Conservation (phyloP, 2,113 vertebrate genomes). For the Maylandia zebra region DNA sequence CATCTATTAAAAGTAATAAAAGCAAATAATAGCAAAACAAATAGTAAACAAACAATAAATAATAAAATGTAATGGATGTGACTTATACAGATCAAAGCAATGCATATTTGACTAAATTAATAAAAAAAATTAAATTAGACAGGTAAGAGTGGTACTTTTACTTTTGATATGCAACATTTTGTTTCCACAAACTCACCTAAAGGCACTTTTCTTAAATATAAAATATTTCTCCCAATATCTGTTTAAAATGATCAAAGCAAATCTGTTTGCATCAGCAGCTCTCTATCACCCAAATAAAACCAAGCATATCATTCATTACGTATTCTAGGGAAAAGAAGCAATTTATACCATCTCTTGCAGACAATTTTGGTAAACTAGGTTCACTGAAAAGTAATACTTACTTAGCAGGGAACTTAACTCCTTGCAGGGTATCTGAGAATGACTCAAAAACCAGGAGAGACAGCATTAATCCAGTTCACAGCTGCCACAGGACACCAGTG, state of each 20-base stretch:
- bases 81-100: neutral
- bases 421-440: neutral
- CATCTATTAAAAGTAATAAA: neutral
- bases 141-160: neutral
- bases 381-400: neutral
- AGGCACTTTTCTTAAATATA: neutral
- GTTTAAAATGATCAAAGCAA: neutral
- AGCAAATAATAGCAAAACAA: neutral
- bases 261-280: neutral
- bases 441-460: neutral
- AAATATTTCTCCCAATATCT: neutral
- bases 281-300: neutral
- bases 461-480: neutral
- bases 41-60: neutral
- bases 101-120: neutral
- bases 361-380: neutral
- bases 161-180: neutral
- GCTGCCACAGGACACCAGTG: neutral
- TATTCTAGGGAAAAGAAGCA: neutral
- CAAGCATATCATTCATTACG: neutral
- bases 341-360: neutral
- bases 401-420: neutral
- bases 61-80: neutral
- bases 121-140: neutral
- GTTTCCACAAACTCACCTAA: neutral